Base-by-base conservation (phyloP, 2,888 invertebrate genomes). In the Machimus rusticus region DNA sequence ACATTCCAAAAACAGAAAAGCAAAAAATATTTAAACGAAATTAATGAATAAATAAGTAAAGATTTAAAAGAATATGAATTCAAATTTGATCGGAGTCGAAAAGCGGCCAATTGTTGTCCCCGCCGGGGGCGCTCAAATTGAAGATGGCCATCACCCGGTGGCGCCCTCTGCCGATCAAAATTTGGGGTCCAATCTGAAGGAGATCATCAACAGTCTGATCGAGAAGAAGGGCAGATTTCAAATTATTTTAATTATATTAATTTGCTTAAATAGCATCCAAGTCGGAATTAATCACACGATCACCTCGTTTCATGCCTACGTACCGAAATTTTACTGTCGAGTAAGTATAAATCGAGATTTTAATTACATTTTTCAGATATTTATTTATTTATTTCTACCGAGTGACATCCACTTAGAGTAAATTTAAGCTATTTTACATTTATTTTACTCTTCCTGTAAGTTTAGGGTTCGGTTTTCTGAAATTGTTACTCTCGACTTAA, bases 201-300 rank as follows among this genome's bases (percentile, higher is more conserved):
- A 89, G 31, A 87, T 76, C 4, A 88, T 89, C 39, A 88, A 87
- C 14, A 87, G 46, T 55, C 84, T 90, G 8, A 87, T 90, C 8
- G 89, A 90, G 31, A 87, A 89, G 16, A 88, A 87, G 28, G 90
- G 90, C 12, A 87, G 87, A 57, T 90, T 89, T 90, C 93, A 92
- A 89, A 87, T 91, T 39, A 89, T 92, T 85, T 89, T 92, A 34
- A 90, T 92, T 23, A 57, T 92, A 28, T 88, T 93, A 28, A 88
- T 93, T 14, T 91, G 91, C 66, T 88, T 93, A 43, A 93, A 93
- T 90, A 92, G 92, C 88, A 90, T 92, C 43, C 91, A 91, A 34
- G 92, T 93, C 5, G 91, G 92, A 1, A 92, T 93, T 90, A 93
- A 92, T 90, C 93, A 93, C 86, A 91, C 91, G 19, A 89, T 93